Conservation (phyloP, 2,113 vertebrate species). For the Proterorhinus semilunaris region DNA sequence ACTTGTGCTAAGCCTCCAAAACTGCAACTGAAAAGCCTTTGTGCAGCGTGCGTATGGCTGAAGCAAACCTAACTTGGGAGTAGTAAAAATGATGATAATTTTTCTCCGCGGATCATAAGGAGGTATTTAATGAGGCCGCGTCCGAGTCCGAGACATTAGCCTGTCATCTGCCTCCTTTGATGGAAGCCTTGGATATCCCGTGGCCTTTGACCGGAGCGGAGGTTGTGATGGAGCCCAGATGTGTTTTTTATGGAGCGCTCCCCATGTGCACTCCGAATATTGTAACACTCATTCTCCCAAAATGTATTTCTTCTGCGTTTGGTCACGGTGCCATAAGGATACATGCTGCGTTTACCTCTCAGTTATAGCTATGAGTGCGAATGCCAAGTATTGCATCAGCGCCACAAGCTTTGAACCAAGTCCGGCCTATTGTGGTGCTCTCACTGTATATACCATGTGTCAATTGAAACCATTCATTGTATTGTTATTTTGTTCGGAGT, state of each 20-base stretch:
- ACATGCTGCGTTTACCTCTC: constrained; percentile 4
- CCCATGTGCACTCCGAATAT: constrained; percentile 25
- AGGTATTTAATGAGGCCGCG: constrained; percentile 54
- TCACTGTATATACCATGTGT: background rate
- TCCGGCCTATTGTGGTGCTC: constrained; percentile 27
- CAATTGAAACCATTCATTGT: constrained; percentile 2
- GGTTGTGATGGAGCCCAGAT: constrained; percentile 58
- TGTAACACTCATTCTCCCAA: constrained; percentile 19
- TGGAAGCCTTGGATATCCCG: constrained; percentile 62
- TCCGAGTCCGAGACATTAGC: constrained; percentile 55
- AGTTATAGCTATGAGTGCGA: constrained; percentile 33
- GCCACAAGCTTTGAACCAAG: constrained; percentile 26
- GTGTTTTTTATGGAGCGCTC: constrained; percentile 46
- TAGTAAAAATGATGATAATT: constrained; percentile 47
- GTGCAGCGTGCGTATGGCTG: constrained; percentile 21
- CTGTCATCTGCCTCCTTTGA: constrained; percentile 64
- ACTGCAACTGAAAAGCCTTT: constrained; percentile 7
- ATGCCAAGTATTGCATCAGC: constrained; percentile 48
- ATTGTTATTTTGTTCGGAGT: background rate
- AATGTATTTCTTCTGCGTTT: constrained; percentile 3
- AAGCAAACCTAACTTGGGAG: constrained; percentile 32
- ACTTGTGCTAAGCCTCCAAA: no score
- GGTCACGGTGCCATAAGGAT: constrained; percentile 13
- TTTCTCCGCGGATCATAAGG: constrained; percentile 39
- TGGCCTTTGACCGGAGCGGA: constrained; percentile 42